Evolutionary conservation across 2,797 vertebrate genomes (phyloP), one percentile per base, ranked within the genome.

Genomic region (Sandelia bainsii): DNA sequence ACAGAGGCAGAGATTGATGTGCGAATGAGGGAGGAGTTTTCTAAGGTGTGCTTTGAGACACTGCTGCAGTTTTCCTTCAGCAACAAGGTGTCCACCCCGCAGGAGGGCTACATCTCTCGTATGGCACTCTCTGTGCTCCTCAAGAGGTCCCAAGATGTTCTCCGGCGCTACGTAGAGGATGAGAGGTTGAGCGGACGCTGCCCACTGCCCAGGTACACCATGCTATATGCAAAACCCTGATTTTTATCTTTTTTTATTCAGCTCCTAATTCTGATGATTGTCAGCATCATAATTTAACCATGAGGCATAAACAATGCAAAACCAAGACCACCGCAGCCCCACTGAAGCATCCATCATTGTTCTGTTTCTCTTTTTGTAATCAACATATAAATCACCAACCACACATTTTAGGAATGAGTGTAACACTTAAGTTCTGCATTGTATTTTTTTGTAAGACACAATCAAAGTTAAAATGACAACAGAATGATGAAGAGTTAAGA

Each of bases 31-130:
- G 98, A 99, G 88, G 97, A 98, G 48, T 99, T 99, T 92, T 99
- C 98, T 4, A 99, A 99, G 92, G 97, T 99, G 90, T 99, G 98
- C 86, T 99, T 99, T 74, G 98, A 99, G 94, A 99, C 97, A 0
- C 87, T 99, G 81, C 96, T 99, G 42, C 98, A 99, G 94, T 99
- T 99, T 90, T 99, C 98, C 84, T 99, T 99, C 93, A 99, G 98
- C 95, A 98, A 98, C 93, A 98, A 98, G 93, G 97, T 96, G 78
- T 96, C 96, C 73, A 99, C 97, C n/a, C 97, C 98, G n/a, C 97
- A 99, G 91, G 98, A 99, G 94, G 98, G 98, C 72, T 99, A 98
- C 91, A 99, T 99, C 92, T 99, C 98, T 19, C 96, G 98, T 62
- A 98, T 99, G 98, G 98, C 98, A 0, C 97, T 99, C 46, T 96